A percentile compares a stretch with the other conserved stretches of the same genome.
phyloP scores from a whole-genome alignment of 2,888 invertebrate species.

The Drosophila pseudotakahashii region DNA sequence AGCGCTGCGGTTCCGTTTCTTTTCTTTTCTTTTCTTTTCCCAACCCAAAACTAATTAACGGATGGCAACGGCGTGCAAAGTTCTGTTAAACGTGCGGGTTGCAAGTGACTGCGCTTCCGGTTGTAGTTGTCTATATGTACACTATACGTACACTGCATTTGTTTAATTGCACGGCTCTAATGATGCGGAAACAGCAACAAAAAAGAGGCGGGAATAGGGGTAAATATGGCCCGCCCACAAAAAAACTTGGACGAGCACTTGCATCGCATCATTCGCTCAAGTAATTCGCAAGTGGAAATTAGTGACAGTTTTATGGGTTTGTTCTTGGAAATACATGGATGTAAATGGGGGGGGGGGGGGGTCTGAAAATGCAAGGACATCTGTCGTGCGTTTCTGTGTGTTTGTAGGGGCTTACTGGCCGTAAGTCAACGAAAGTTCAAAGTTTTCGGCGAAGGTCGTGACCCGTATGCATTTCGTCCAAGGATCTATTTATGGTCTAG shows the following conservation, averaged over 20 bases:
- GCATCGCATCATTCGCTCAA: slow-evolving; percentile 19
- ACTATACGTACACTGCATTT: slow-evolving; percentile 55
- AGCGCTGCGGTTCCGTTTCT: slow-evolving; percentile 2
- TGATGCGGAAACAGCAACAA: slow-evolving; percentile 54
- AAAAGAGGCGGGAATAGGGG: background rate
- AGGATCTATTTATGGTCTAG: background rate
- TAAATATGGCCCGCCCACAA: slow-evolving; percentile 4
- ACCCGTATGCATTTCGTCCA: slow-evolving; percentile 11
- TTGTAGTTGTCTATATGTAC: slow-evolving; percentile 18
- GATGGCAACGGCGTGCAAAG: slow-evolving; percentile 26
- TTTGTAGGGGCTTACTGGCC: background rate
- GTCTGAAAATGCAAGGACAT: slow-evolving; percentile 30
- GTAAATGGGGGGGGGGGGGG: background rate
- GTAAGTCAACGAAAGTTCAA: slow-evolving; percentile 44
- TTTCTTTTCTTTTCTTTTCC: slow-evolving; percentile 29
- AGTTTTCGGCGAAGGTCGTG: slow-evolving; percentile 48
- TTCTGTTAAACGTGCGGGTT: slow-evolving; percentile 37
- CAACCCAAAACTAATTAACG: slow-evolving; percentile 42
- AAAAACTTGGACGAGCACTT: slow-evolving; percentile 11
- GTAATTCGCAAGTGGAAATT: slow-evolving; percentile 28
- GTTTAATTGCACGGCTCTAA: slow-evolving; percentile 62
- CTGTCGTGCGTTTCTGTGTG: background rate
- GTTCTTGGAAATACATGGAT: slow-evolving; percentile 26
- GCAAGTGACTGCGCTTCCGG: slow-evolving; percentile 23
- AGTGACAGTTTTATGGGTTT: slow-evolving; percentile 65